A percentile compares a stretch with the other conserved stretches of the same genome.
phyloP scores from a whole-genome alignment of 2,888 invertebrate species.

The Erpobdella octoculata region DNA sequence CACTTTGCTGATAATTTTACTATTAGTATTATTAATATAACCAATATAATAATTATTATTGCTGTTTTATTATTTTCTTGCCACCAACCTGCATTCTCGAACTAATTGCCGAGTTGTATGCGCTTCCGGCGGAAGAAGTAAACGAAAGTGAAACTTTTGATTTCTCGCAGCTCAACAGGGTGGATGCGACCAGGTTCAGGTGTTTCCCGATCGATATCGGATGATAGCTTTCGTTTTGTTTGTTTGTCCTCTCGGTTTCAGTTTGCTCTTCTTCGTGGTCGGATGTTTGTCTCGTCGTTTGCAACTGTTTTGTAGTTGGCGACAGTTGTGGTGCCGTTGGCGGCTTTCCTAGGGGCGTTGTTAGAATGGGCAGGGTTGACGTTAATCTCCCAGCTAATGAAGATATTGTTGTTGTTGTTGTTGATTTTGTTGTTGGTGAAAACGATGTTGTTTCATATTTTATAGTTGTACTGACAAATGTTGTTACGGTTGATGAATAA shows the following conservation, averaged over 20 bases:
- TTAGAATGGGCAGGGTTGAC: background rate
- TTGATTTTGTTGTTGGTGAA: too few species aligned
- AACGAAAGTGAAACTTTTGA: background rate
- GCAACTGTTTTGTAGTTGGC: background rate
- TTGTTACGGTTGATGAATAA: too few species aligned
- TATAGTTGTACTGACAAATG: too few species aligned
- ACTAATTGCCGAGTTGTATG: background rate
- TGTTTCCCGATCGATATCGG: background rate
- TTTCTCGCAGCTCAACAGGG: background rate
- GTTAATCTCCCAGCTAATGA: too few species aligned
- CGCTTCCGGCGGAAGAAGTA: background rate
- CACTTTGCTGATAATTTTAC: too few species aligned
- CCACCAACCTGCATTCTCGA: conserved; percentile 5
- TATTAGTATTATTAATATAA: background rate
- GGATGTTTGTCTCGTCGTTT: background rate
- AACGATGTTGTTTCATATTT: too few species aligned
- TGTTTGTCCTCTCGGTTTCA: background rate
- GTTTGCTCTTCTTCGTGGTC: background rate
- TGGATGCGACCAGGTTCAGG: background rate
- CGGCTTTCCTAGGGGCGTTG: background rate
- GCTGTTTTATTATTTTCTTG: background rate
- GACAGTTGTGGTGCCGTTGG: background rate
- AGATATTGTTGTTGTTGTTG: too few species aligned
- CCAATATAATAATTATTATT: background rate
- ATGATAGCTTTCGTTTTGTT: background rate